Conservation (phyloP, 2,797 vertebrate genomes). For the Lepilemur ruficaudatus region DNA sequence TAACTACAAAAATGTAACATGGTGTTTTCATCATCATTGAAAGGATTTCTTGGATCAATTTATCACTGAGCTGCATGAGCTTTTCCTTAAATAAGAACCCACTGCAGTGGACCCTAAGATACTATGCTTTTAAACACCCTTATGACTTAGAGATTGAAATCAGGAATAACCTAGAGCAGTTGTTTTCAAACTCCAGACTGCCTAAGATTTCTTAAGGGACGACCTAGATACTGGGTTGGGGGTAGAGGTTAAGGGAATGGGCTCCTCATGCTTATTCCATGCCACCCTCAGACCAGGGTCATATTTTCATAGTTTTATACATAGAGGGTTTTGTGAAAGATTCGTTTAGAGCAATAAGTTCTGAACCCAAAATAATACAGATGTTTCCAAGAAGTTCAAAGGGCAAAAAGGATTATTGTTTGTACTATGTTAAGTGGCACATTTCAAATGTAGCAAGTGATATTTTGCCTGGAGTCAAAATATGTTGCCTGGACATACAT, state of each 20-base stretch:
- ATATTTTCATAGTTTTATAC: neutral
- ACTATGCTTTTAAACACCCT: neutral
- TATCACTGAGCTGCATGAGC: neutral
- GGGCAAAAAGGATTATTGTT: neutral
- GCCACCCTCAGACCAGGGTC: neutral
- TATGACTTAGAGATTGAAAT: neutral
- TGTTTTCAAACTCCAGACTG: neutral
- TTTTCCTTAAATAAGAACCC: neutral
- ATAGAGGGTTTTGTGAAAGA: neutral
- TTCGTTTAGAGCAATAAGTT: neutral
- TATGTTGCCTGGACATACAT: neutral
- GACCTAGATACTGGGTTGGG: neutral
- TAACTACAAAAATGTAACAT: neutral
- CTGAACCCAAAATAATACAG: neutral
- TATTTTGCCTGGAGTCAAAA: neutral
- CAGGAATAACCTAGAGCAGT: neutral
- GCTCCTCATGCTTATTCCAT: neutral
- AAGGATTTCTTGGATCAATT: neutral
- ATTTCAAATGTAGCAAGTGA: slow-evolving; percentile 1
- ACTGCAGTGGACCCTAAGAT: neutral
- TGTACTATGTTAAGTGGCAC: neutral
- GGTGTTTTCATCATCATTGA: neutral
- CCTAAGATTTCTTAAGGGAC: neutral
- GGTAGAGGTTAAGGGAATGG: neutral
- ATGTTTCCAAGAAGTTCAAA: slow-evolving; percentile 15